Percentiles rank a stretch among this genome's conserved stretches.
These are phyloP conservation scores for Platysteira castanea DNA, from an alignment of 2,113 vertebrate genomes.

Conservation along the genomic window DNA sequence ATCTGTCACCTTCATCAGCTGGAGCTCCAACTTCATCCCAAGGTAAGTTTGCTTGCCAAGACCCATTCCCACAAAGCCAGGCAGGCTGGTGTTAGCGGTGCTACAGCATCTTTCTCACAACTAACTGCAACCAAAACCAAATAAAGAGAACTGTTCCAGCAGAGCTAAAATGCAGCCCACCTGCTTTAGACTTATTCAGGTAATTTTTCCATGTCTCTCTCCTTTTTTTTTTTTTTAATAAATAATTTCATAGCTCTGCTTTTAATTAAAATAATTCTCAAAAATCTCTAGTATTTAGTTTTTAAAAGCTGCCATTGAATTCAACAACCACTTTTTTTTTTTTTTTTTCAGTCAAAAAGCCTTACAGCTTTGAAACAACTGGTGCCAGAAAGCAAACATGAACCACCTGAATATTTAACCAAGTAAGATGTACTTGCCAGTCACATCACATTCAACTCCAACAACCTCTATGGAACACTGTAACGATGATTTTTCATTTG, in stretches of 20 bases:
- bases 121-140: background rate
- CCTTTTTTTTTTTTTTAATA: background rate
- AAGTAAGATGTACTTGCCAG: background rate
- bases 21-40: background rate
- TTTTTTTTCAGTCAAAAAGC: background rate
- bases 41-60: background rate
- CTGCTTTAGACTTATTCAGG: background rate
- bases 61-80: background rate
- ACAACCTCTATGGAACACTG: accelerated
- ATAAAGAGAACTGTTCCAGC: background rate
- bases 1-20: background rate
- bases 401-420: background rate
- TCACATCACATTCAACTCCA: background rate
- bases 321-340: background rate
- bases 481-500: background rate
- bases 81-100: background rate
- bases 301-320: background rate
- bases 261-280: background rate
- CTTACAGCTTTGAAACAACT: background rate
- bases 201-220: accelerated
- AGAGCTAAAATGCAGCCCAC: background rate
- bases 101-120: background rate
- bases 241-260: background rate
- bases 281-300: background rate
- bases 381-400: background rate